Base-by-base conservation (phyloP, 1,140 invertebrate species). In the Drosophila teissieri region DNA sequence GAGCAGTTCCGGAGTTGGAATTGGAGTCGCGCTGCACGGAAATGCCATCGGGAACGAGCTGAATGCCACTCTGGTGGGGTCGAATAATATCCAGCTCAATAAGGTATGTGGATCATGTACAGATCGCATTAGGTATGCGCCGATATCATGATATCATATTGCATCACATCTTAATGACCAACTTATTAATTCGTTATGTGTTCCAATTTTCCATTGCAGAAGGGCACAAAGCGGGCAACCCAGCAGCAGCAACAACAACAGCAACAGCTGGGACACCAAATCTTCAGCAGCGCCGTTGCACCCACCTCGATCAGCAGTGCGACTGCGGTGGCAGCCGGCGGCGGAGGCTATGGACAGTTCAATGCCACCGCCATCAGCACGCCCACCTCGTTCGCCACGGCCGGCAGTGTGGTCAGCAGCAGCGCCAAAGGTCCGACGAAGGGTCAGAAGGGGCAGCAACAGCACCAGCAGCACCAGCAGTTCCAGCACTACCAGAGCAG, bases 41-140 rank as follows among this genome's bases (percentile, higher is more conserved):
- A 79, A 89, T 88, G 80, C 86, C 51, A 81, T 91, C 58, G 92
- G 91, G 17, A 92, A 91, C 81, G 92, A 92, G 79, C 80, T 92
- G 53, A 92, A 92, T 75, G 91, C 92, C 53, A 92, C 92, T 11
- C 86, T 92, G 45, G 91, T 92, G 53, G 92, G 92, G 27, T 92
- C 92, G 54, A 92, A 92, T 56, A 92, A 92, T 54, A 92, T 92
- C 54, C 92, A 92, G 77, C 78, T 92, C 19, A 92, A 92, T 63
- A 92, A 92, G 88, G 92, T 31, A 31, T 31, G 31, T 92, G 65
- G 10, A 27, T 11, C 14, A 14, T 39, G 1, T 5, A 39, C 11
- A 39, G 11, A 39, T 39, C 10, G 4, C 11, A 31, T 31, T 31
- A 31, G 2, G 27, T 31, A 31, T 31, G 7, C 7, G 8, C 7